phyloP scores from a whole-genome alignment of 2,888 invertebrate species.

The Volucella zonaria region DNA sequence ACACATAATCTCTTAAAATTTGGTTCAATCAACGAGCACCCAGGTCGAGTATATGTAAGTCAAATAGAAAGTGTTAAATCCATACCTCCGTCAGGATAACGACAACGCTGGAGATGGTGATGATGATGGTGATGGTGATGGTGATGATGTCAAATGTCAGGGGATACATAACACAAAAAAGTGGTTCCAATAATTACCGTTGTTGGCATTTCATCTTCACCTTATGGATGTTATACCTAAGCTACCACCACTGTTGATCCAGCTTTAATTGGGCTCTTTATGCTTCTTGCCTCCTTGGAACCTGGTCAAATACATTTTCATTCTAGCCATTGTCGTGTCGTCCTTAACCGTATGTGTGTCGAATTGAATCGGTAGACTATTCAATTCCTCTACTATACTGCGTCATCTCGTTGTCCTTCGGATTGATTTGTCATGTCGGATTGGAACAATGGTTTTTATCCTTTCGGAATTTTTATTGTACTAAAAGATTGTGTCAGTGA shows the following conservation, averaged over 20 bases:
- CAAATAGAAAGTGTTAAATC: slow-evolving; percentile 44
- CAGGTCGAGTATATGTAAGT: slow-evolving; percentile 8
- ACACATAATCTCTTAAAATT: slow-evolving; percentile 70
- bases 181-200: slow-evolving; percentile 71
- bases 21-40: slow-evolving; percentile 67
- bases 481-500: slow-evolving; percentile 59
- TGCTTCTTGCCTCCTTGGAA: slow-evolving; percentile 23
- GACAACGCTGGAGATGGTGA: background rate
- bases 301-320: slow-evolving; percentile 65
- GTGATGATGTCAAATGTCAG: slow-evolving; percentile 43
- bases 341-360: slow-evolving; percentile 2
- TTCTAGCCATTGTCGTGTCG: slow-evolving; percentile 31
- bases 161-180: slow-evolving; percentile 64
- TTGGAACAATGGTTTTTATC: slow-evolving; percentile 59
- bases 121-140: background rate
- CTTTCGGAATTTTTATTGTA: slow-evolving; percentile 55
- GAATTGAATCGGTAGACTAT: no score
- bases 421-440: slow-evolving; percentile 50
- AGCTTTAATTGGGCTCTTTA: slow-evolving; percentile 66
- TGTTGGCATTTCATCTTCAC: slow-evolving; percentile 54
- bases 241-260: background rate
- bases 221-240: background rate
- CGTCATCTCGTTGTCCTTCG: slow-evolving; percentile 25
- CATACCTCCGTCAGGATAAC: no score
- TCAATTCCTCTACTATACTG: no score